Base-by-base conservation (phyloP, 2,113 vertebrate genomes). In the Grantiella picta region DNA sequence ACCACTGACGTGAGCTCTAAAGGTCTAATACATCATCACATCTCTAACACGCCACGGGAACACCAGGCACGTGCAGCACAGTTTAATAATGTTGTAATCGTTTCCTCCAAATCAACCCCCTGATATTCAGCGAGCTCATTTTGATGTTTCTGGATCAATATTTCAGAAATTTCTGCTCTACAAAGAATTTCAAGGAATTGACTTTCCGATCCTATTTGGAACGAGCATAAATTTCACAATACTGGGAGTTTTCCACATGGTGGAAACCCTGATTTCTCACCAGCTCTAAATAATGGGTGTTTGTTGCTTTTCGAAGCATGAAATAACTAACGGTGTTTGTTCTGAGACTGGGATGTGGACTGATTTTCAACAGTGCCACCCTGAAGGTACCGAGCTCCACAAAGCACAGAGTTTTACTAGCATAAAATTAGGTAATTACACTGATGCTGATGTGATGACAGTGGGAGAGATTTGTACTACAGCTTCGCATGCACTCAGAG, bases 301-400 rank as follows among this genome's bases (percentile, higher is more conserved):
- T 96, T 96, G 95, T 95, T 96, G 94, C 80, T 89, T 96, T 94
- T 28, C 0, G 12, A 96, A 95, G 93, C 90, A 97, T 95, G 89
- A 94, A 95, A 95, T 96, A 94, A 92, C 80, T 77, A 78, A 75
- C 9, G 0, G 88, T 81, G 76, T 94, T 93, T 78, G 88, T 75
- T 96, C 85, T 79, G 80, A 89, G 86, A 40, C 68, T 52, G 86
- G 80, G 88, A 94, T 93, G 95, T 53, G 64, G 93, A 63, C 92
- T 90, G 94, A 94, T 95, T 94, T 96, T 83, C 86, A 97, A 83
- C 90, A 94, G 85, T 78, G 76, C 90, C 88, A 89, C 88, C 79
- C 95, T 90, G 57, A 97, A 96, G 90, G 92, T 83, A 49, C 72
- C 2, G 15, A 93, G 80, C 77, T 95, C 80, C 86, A 86, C 82